These are phyloP conservation scores for Poecilia latipinna DNA, from an alignment of 2,113 vertebrate genomes.

Conservation along the genomic window DNA sequence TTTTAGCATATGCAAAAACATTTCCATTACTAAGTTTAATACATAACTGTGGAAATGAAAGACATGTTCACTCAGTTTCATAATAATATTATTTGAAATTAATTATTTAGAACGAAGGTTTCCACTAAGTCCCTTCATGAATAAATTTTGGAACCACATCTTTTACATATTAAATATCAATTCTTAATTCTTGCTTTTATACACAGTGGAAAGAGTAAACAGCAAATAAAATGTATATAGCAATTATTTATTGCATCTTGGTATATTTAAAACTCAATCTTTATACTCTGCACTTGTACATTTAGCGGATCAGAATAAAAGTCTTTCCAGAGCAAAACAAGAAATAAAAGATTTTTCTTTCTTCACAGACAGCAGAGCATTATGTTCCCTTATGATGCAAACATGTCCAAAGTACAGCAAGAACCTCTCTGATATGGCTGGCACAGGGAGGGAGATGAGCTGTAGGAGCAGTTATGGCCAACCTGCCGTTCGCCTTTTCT, in stretches of 20 bases:
- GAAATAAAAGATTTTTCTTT: constrained; percentile 37
- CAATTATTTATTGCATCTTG: constrained; percentile 6
- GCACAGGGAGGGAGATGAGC: constrained; percentile 45
- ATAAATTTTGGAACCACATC: background rate
- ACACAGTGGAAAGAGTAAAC: background rate
- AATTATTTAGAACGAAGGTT: background rate
- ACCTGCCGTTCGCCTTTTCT: constrained; percentile 75
- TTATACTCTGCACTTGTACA: constrained; percentile 2
- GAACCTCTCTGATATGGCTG: constrained; percentile 37
- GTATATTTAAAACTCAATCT: constrained; percentile 28
- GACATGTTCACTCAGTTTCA: background rate
- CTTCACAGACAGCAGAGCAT: constrained; percentile 33
- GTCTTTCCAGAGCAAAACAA: constrained; percentile 37
- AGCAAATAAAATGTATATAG: background rate
- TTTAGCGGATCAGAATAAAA: constrained; percentile 15
- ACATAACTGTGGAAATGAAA: background rate
- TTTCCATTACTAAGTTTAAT: background rate
- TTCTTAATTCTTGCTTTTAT: background rate
- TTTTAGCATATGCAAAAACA: background rate
- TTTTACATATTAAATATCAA: background rate
- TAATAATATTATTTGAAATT: background rate
- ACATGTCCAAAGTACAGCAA: constrained; percentile 56
- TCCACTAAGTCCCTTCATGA: background rate
- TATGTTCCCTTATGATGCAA: constrained; percentile 65
- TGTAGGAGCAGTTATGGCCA: constrained; percentile 63